Evolutionary conservation across 2,888 invertebrate species (phyloP).

Genomic region (Bellardia pandia): DNA sequence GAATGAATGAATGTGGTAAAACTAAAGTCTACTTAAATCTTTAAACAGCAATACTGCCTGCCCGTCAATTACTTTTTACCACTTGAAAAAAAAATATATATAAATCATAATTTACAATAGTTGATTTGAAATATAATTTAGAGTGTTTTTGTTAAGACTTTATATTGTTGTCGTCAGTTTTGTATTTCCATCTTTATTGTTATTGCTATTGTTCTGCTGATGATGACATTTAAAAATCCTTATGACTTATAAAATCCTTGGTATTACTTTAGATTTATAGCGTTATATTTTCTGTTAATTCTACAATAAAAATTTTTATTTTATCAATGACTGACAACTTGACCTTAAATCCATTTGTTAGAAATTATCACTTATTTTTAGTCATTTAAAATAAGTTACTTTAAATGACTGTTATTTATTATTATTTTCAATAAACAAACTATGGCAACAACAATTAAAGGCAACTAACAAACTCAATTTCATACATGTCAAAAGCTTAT

Average conservation of each 20-base stretch:
- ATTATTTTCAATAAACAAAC: too few species aligned
- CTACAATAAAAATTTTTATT: background rate
- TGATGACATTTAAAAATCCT: constrained; percentile 17
- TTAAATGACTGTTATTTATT: too few species aligned
- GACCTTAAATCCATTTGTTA: too few species aligned
- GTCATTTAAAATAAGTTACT: too few species aligned
- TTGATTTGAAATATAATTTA: background rate
- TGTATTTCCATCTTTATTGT: background rate
- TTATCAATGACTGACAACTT: background rate
- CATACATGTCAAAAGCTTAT: too few species aligned
- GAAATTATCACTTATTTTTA: too few species aligned
- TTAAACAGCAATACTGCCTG: too few species aligned
- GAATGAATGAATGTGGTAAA: background rate
- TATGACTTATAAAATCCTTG: constrained; percentile 28
- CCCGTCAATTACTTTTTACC: background rate
- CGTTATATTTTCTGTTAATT: constrained; percentile 31
- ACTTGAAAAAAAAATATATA: background rate
- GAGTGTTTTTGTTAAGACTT: background rate
- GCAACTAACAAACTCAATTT: too few species aligned
- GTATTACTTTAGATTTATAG: constrained; percentile 27
- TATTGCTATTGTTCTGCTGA: background rate
- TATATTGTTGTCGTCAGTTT: background rate
- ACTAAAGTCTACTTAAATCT: background rate
- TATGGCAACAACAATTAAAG: too few species aligned
- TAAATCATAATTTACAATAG: background rate